Base-by-base conservation (phyloP, 2,113 vertebrate species). In the Ivindomyrus marchei region DNA sequence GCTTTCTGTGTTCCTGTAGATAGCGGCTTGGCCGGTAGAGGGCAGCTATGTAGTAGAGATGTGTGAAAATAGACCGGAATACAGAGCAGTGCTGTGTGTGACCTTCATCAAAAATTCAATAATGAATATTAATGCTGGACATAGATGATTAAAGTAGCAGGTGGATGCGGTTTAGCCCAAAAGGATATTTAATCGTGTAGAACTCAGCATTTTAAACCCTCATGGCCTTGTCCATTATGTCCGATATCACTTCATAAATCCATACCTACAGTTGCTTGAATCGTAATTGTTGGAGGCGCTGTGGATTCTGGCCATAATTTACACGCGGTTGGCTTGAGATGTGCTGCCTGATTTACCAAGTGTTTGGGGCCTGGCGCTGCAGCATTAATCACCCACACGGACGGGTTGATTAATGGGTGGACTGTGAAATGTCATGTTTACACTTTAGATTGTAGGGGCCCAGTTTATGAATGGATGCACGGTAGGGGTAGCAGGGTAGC, bases 11-110 rank as follows among this genome's bases (percentile, higher is more conserved):
- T 74, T 42, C 36, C 17, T 80, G 62, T 70, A 31, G n/a, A 31
- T 31, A 70, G 62, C n/a, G 10, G 62, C n/a, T 39, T 31, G 56
- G 47, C 91, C 94, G 93, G 92, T 89, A 92, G 92, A 90, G 91
- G 92, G 21, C 93, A 94, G 91, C 36, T 36, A 8, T 85, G 52
- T 89, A 58, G 52, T n/a, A 52, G 66, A 47, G 52, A 85, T 83
- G 49, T 42, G 11, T 31, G n/a, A 15, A 27, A 87, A 21, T 53
- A 4, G 47, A 53, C 11, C 9, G 17, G n/a, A 8, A 56, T 80
- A 80, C 36, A 3, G 36, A 42, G 36, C 36, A 19, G 36, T 80
- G 31, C 74, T 17, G 31, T 80, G 17, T 42, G 31, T 80, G 74
- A 80, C 36, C 31, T 80, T 42, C 36, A 36, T 80, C 74, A 39